Percentiles rank a stretch among this genome's conserved stretches.
phyloP scores from a whole-genome alignment of 2,113 vertebrate genomes.

The Ageneiosus marmoratus region DNA sequence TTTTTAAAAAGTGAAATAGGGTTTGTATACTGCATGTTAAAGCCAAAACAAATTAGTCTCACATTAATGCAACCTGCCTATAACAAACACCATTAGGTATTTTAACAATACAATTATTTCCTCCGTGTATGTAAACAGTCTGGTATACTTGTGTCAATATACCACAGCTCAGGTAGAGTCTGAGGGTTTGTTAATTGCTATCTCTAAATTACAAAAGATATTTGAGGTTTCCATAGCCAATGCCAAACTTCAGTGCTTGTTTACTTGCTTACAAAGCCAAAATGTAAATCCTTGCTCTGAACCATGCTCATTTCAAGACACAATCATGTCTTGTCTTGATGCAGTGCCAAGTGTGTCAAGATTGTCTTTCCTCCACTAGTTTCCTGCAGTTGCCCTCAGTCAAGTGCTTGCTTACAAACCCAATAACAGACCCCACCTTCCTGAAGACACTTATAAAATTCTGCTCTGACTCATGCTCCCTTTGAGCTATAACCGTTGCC shows the following conservation, averaged over 20 bases:
- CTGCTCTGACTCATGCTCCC: neutral
- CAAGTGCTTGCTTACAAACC: neutral
- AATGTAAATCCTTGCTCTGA: too few relatives aligned
- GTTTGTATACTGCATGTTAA: neutral
- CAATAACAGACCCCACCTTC: neutral
- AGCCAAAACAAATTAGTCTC: neutral
- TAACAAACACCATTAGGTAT: neutral
- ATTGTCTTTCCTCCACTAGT: neutral
- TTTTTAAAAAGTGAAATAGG: too few relatives aligned
- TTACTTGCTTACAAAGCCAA: too few relatives aligned
- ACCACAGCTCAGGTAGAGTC: neutral
- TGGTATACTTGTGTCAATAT: neutral
- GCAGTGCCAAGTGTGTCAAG: too few relatives aligned
- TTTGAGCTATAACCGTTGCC: neutral
- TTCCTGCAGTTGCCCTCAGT: neutral
- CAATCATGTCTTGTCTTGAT: too few relatives aligned
- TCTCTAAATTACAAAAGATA: neutral
- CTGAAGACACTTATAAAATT: neutral
- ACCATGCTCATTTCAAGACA: too few relatives aligned
- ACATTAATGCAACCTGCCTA: neutral
- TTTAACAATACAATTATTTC: neutral
- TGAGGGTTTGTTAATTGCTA: neutral
- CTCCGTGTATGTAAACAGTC: neutral
- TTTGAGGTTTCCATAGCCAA: too few relatives aligned
- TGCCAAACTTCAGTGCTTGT: too few relatives aligned